A percentile compares a stretch with the other conserved stretches of the same genome.
phyloP scores from a whole-genome alignment of 2,113 vertebrate genomes.

The Nibea albiflora region DNA sequence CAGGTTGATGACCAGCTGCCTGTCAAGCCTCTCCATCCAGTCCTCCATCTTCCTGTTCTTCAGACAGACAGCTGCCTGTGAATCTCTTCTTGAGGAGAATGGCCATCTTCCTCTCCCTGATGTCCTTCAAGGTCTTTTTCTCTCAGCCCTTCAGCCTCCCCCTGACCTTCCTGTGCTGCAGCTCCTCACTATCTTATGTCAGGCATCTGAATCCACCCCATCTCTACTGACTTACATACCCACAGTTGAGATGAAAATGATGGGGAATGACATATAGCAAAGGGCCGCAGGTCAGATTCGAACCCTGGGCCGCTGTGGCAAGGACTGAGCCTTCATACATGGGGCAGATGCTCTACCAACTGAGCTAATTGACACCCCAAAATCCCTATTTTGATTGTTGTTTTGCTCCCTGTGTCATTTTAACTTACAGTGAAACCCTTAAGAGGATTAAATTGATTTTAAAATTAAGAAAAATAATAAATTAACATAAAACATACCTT shows the following conservation, averaged over 20 bases:
- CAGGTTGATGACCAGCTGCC: conserved; percentile 9
- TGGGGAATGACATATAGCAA: too few relatives aligned
- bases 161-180: background rate
- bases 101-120: conserved; percentile 14
- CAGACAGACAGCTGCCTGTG: background rate
- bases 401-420: background rate
- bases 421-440: background rate
- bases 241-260: background rate
- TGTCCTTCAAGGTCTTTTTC: conserved; percentile 3
- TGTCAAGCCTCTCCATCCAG: conserved; percentile 15
- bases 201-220: background rate
- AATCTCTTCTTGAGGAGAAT: conserved; percentile 21
- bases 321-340: too few relatives aligned
- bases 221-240: background rate
- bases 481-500: background rate
- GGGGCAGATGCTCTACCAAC: too few relatives aligned
- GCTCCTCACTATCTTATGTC: conserved; percentile 7
- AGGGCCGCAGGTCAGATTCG: too few relatives aligned
- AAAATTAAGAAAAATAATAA: background rate
- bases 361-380: too few relatives aligned
- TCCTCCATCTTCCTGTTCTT: conserved; percentile 4
- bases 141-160: background rate
- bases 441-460: too few relatives aligned
- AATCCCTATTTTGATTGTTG: background rate
- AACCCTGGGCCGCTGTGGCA: too few relatives aligned